phyloP scores from a whole-genome alignment of 2,797 vertebrate species.

The Sus cebifrons region DNA sequence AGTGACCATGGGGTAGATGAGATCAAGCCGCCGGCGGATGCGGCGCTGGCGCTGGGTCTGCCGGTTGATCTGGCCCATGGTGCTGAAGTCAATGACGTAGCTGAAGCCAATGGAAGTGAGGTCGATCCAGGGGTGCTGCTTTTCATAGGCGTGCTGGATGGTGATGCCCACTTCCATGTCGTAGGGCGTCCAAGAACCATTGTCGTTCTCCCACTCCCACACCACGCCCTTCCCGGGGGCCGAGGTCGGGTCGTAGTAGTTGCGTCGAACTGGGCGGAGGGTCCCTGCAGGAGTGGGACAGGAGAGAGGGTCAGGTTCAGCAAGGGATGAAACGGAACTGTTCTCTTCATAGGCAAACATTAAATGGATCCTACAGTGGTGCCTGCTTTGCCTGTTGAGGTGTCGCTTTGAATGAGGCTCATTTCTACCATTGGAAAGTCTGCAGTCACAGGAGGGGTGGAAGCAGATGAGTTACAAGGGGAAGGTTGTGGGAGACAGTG shows the following conservation, averaged over 20 bases:
- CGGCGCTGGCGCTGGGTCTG: slow-evolving; percentile 96
- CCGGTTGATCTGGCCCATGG: slow-evolving; percentile 97
- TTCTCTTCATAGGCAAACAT: background rate
- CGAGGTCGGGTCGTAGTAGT: slow-evolving; percentile 94
- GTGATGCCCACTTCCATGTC: slow-evolving; percentile 97
- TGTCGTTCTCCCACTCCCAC: slow-evolving; percentile 98
- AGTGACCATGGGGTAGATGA: slow-evolving; percentile 94
- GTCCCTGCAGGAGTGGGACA: slow-evolving; percentile 91
- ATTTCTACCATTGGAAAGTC: background rate
- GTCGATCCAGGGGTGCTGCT: slow-evolving; percentile 96
- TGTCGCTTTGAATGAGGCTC: background rate
- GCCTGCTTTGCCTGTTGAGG: background rate
- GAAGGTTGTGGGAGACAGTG: accelerated
- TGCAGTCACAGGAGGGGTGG: no score
- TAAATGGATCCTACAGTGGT: background rate
- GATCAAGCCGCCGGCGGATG: slow-evolving; percentile 95
- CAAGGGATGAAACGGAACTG: accelerated
- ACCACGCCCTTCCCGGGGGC: slow-evolving; percentile 96
- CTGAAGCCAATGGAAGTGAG: slow-evolving; percentile 96
- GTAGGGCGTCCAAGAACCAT: slow-evolving; percentile 95
- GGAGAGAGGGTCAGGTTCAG: background rate
- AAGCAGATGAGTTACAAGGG: accelerated
- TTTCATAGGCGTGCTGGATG: slow-evolving; percentile 94
- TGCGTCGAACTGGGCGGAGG: slow-evolving; percentile 96
- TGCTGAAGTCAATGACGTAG: slow-evolving; percentile 96